Base-by-base conservation (phyloP, 2,888 invertebrate genomes). In the Hirtodrosophila histrioides region DNA sequence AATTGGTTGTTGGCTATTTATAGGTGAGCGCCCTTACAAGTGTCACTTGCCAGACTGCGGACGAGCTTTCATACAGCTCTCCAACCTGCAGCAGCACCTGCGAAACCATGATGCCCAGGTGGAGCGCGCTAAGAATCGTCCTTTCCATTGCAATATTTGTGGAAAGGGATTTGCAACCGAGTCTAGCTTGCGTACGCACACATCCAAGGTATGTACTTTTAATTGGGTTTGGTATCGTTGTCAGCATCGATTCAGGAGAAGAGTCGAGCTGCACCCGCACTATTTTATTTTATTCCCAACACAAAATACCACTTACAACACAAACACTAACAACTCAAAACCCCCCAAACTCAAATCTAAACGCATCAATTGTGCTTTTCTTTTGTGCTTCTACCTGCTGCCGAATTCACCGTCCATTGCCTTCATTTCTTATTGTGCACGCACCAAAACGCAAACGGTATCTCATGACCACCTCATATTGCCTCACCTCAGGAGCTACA, bases 81-180 rank as follows among this genome's bases (percentile, higher is more conserved):
- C 98, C 61, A 98, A 98, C 92, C 94, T 98, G 9, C 98, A 98
- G 91, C 98, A 98, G 91, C 98, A 98, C 92, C 94, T 98, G 75
- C 93, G 98, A 78, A 98, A 98, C 93, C 98, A 98, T 92, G 98
- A 98, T 91, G 97, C 98, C 63, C 98, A 98, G 92, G 96, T 97
- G 77, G 97, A 98, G 90, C 94, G 98, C 80, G 97, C 98, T 89
- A 98, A 98, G 92, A 98, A 97, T 93, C 94, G 98, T 70, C 98
- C 98, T 54, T 98, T 97, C 92, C 97, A 98, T 91, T 98, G 98
- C 92, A 97, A 96, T 91, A 97, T 98, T 86, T 98, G 98, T 92
- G 98, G 98, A 60, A 97, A 98, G 91, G 97, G 98, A 43, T 98
- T 98, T 91, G 98, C 98, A 65, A 98, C 98, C 44, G 98, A 98